Evolutionary conservation across 2,113 vertebrate genomes (phyloP), one percentile per base, ranked within the genome.

Genomic region (Tympanuchus pallidicinctus): DNA sequence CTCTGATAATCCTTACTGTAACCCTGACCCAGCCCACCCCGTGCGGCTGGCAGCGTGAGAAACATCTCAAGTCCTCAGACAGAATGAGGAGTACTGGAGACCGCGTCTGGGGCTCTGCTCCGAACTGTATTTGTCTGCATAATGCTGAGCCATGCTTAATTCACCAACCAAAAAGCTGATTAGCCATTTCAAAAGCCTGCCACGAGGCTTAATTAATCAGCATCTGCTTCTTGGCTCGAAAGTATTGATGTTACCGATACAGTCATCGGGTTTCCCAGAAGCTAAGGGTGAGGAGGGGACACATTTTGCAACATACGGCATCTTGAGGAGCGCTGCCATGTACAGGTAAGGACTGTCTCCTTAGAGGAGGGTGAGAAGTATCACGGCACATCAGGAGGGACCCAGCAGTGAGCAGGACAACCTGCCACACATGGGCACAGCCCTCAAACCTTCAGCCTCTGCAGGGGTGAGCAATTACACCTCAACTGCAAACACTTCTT

Each of bases 101-200:
- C 8, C 8, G 19, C 7, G 20, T 60, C 43, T 43, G 47, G 28
- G 27, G 40, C 20, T 65, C 34, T 54, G 11, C 7, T 15, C 1
- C 1, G 32, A 38, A 65, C 67, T n/a, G 54, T 34, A 42, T 14
- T 52, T 0, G 2, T 69, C 30, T 82, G 18, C 34, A 38, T 14
- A 86, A 77, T 17, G 52, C 76, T 52, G 25, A 87, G 43, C 27
- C 40, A 24, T 6, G 57, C 38, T 82, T 75, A 66, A 69, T 13
- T 86, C 69, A 72, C 11, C 65, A 71, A n/a, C 70, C 54, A 71
- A 64, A 92, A 89, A 89, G 32, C 36, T 45, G 40, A 19, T 91
- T 4, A 83, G 17, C 48, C 19, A 25, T n/a, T 56, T 52, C 45
- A 77, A 59, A 93, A 76, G 48, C 18, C 32, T 70, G 21, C 22